phyloP scores from a whole-genome alignment of 2,888 invertebrate species.

The Ophion obscuratus region DNA sequence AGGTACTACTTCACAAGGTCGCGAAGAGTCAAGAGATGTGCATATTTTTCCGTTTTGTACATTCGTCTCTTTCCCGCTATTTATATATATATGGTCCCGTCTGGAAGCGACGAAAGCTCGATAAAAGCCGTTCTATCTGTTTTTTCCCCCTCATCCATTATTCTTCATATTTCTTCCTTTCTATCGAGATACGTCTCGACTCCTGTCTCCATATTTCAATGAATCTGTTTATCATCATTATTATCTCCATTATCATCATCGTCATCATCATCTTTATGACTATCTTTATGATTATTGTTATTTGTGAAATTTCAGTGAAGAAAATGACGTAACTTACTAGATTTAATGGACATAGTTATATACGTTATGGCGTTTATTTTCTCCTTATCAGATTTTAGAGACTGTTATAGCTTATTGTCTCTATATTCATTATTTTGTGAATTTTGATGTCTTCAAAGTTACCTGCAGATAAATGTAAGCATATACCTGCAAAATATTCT shows the following conservation, averaged over 20 bases:
- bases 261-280: neutral
- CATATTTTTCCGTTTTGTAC: constrained; percentile 40
- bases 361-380: neutral
- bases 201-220: constrained; percentile 1
- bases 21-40: constrained; percentile 39
- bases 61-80: neutral
- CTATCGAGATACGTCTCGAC: constrained; percentile 10
- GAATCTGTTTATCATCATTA: neutral
- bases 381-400: neutral
- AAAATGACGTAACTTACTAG: neutral
- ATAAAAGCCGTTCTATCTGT: constrained; percentile 31
- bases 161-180: constrained; percentile 7
- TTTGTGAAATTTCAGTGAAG: neutral
- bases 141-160: constrained; percentile 10
- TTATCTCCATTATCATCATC: neutral
- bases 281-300: constrained; percentile 12
- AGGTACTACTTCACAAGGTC: constrained; percentile 32
- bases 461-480: too few species aligned
- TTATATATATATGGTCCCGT: neutral
- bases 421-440: too few species aligned
- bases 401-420: too few species aligned
- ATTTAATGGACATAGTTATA: neutral
- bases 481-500: too few species aligned
- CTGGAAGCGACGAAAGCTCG: constrained; percentile 35
- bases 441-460: too few species aligned